Conservation (phyloP, 2,113 vertebrate species). For the Carassius auratus region DNA sequence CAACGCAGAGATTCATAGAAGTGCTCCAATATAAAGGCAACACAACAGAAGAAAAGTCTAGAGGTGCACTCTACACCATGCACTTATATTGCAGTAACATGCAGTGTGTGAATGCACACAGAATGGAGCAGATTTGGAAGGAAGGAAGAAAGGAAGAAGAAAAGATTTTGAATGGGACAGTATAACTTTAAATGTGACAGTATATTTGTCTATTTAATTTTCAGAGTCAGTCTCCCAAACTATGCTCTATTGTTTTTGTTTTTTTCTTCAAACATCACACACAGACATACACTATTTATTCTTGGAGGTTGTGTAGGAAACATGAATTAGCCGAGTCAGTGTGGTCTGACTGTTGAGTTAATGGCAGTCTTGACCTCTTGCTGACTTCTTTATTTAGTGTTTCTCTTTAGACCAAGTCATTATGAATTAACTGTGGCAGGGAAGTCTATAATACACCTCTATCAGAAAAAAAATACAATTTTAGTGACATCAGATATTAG, state of each 20-base stretch:
- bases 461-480: not conserved
- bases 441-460: conserved; percentile 3
- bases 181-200: not conserved
- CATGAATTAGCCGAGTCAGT: conserved; percentile 81
- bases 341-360: conserved; percentile 77
- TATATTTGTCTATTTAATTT: not conserved
- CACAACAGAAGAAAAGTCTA: not conserved
- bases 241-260: not conserved
- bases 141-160: not conserved
- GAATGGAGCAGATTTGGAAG: not conserved
- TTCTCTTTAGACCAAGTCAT: conserved; percentile 76
- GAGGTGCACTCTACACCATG: not conserved
- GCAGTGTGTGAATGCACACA: not conserved
- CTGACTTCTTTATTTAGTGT: conserved; percentile 80
- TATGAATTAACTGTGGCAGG: conserved; percentile 72
- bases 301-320: conserved; percentile 77
- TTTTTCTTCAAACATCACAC: conserved; percentile 33
- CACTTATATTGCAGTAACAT: not conserved
- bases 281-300: conserved; percentile 54
- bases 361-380: conserved; percentile 74
- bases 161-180: not conserved
- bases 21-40: not conserved
- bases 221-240: conserved; percentile 55
- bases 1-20: not conserved
- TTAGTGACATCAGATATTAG: not conserved